Evolutionary conservation across 2,797 vertebrate genomes (phyloP).

Genomic region (Falco concolor): DNA sequence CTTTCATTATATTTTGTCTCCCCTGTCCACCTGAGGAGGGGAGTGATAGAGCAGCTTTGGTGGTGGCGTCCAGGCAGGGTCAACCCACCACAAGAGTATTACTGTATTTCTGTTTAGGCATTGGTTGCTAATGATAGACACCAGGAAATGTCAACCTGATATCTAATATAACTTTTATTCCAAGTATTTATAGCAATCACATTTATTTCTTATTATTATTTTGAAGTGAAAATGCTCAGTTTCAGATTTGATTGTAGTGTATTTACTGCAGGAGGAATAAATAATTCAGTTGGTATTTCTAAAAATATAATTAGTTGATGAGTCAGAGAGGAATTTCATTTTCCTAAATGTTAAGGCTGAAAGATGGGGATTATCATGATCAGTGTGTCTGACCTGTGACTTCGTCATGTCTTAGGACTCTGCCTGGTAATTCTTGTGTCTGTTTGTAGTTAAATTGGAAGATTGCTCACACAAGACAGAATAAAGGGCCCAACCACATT

Average conservation of each 20-base stretch:
- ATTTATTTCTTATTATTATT: background rate
- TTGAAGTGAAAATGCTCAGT: background rate
- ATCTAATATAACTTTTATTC: background rate
- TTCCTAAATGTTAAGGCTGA: slow-evolving; percentile 7
- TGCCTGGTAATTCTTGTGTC: background rate
- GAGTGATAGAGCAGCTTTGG: background rate
- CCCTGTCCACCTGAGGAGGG: background rate
- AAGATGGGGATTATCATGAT: background rate
- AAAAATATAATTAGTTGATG: slow-evolving; percentile 41
- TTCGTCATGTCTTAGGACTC: background rate
- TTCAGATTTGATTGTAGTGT: background rate
- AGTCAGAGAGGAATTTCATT: slow-evolving; percentile 32
- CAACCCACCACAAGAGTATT: background rate
- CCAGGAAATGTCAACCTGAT: background rate
- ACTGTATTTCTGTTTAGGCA: background rate
- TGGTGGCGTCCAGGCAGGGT: background rate
- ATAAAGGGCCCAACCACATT: background rate
- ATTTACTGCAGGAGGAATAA: slow-evolving; percentile 25
- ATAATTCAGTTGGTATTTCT: slow-evolving; percentile 34
- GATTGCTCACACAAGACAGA: background rate
- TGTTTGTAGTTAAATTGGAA: background rate
- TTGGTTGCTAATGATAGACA: background rate
- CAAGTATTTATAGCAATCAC: background rate
- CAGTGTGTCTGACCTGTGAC: background rate
- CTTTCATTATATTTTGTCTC: no score